Evolutionary conservation across 2,113 vertebrate species (phyloP).

Genomic region (Cyanoramphus novaezelandiae): DNA sequence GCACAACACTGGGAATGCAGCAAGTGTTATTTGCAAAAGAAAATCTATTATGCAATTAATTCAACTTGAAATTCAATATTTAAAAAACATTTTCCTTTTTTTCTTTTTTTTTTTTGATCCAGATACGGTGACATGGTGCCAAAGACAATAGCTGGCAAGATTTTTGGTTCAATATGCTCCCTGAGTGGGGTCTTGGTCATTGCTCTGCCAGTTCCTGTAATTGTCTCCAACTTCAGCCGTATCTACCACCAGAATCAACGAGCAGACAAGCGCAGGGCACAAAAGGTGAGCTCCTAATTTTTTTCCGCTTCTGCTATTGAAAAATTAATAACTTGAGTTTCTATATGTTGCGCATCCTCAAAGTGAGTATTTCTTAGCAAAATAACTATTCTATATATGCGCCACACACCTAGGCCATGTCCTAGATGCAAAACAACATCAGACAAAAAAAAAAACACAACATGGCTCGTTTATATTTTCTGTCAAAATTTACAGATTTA

Average conservation of each 20-base stretch:
- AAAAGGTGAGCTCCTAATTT: constrained; percentile 82
- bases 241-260: constrained; percentile 98
- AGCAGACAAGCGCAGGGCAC: constrained; percentile 92
- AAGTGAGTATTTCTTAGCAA: neutral
- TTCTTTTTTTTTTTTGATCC: constrained; percentile 4
- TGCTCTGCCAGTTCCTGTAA: constrained; percentile 94
- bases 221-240: constrained; percentile 98
- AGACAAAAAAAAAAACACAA: neutral
- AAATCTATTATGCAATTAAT: neutral
- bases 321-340: neutral
- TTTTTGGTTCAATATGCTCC: constrained; percentile 94
- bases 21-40: neutral
- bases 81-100: neutral
- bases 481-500: neutral
- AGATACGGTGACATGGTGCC: constrained; percentile 98
- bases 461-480: neutral
- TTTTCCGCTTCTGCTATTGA: neutral
- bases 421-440: neutral
- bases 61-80: neutral
- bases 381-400: neutral
- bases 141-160: constrained; percentile 96
- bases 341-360: neutral
- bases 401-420: neutral
- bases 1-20: neutral
- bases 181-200: constrained; percentile 96